These are phyloP conservation scores for Premnoplex brunnescens DNA, from an alignment of 2,797 vertebrate species.

Conservation along the genomic window DNA sequence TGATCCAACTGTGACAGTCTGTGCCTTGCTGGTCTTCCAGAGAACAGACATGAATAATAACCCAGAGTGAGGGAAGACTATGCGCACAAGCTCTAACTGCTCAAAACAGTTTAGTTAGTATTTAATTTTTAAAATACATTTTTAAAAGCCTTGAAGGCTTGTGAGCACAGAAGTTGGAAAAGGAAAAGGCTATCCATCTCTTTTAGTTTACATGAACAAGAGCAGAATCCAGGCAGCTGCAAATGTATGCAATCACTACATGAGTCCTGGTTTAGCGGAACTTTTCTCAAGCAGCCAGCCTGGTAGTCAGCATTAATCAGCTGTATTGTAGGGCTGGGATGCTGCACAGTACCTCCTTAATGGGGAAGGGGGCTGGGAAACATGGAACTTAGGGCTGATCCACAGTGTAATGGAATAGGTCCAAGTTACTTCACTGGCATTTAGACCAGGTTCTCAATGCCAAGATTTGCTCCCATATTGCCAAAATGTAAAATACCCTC, in stretches of 20 bases:
- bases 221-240: neutral
- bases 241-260: neutral
- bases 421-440: neutral
- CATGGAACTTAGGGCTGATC: neutral
- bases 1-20: accelerated
- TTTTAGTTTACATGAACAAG: neutral
- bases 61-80: neutral
- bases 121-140: neutral
- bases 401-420: neutral
- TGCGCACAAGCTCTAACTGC: neutral
- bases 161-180: neutral
- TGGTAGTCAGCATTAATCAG: neutral
- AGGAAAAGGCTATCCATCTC: neutral
- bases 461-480: neutral
- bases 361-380: neutral
- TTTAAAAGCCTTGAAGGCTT: neutral
- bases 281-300: neutral
- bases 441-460: neutral
- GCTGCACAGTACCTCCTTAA: neutral
- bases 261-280: neutral
- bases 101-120: neutral
- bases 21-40: neutral
- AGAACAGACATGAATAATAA: neutral
- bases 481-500: neutral
- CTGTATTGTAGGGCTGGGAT: neutral